Evolutionary conservation across 23 tunicate species (phyloP), one percentile per base, ranked within the genome.

Genomic region (Diplosoma virens): DNA sequence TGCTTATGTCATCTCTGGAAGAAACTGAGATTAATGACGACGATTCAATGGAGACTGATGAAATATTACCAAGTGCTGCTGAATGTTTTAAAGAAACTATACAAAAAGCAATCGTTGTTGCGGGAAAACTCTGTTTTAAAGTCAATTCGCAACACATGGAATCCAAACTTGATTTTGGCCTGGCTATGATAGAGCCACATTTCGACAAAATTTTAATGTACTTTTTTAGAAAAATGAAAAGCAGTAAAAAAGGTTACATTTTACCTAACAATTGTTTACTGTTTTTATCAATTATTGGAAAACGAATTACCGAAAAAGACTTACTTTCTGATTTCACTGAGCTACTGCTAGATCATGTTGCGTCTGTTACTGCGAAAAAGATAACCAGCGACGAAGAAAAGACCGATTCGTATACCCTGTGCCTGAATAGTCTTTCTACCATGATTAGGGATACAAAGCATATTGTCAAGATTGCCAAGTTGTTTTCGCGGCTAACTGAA

Each of bases 341-440:
- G 67, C 54, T 90, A 16, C 72, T 90, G 2, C 54, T 90, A 3
- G 73, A 66, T 58, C 90, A 90, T 63, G 58, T 84, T 52, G 9
- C n/a, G 30, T 53, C 59, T 3, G 71, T 65, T 23, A 33, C 68
- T 3, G 16, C 75, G n/a, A 36, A 30, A 30, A 9, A 25, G 35
- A 16, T 7, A 6, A 7, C 53, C 6, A 25, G 30, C 33, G 47
- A 53, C n/a, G 33, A 66, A 0, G 29, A 53, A 20, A 59, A 30
- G 16, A 56, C 17, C 0, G 76, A 87, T 31, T 65, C 65, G 3
- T 45, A 84, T 25, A 20, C 56, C 14, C 48, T 80, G 25, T 69
- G 82, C 20, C 58, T 90, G 37, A 11, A 73, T 2, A 75, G 86
- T 35, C 78, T 90, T 21, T 54, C 82, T 37, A 30, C 32, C 55